A percentile compares a stretch with the other conserved stretches of the same genome.
These are phyloP conservation scores for sheep (Ovis aries) DNA, from an alignment of 2,113 vertebrate genomes.

Conservation along the genomic window ARS-UI_Ramb_v3.0 NC_056063.1:74363001-74363500, in stretches of 20 bases:
- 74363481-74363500: background rate
- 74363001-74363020: background rate
- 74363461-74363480: background rate
- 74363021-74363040: background rate
- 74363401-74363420: background rate
- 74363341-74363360: background rate
- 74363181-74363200: background rate
- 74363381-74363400: background rate
- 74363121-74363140: background rate
- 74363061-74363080: background rate
- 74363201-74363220: background rate
- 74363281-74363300: background rate
- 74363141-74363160: background rate
- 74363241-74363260: background rate
- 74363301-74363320: background rate
- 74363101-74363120: background rate
- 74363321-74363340: background rate
- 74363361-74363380: background rate
- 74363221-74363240: conserved; percentile 1
- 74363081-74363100: background rate
- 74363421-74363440: background rate
- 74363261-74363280: background rate
- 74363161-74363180: background rate
- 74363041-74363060: background rate
- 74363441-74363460: background rate